phyloP scores from a whole-genome alignment of 2,888 invertebrate genomes.

The Achlya flavicornis region DNA sequence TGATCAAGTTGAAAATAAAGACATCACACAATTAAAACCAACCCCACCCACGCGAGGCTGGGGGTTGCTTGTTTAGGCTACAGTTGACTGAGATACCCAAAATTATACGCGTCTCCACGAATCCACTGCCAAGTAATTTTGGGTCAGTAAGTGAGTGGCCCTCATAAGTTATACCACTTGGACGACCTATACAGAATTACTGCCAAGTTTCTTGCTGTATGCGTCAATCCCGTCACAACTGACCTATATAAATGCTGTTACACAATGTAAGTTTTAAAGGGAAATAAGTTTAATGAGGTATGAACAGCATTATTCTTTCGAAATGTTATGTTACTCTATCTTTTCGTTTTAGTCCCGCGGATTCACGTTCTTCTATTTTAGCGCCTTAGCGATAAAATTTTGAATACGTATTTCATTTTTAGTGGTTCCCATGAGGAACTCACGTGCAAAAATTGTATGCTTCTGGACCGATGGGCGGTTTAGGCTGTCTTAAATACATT shows the following conservation, averaged over 20 bases:
- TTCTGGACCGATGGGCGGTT: no score
- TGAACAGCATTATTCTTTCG: background rate
- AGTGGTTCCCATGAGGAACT: no score
- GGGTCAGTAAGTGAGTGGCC: slow-evolving; percentile 67
- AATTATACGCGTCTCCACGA: slow-evolving; percentile 18
- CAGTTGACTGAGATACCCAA: slow-evolving; percentile 10
- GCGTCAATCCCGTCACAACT: slow-evolving; percentile 60
- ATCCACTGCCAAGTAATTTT: slow-evolving; percentile 70
- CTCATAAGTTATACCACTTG: slow-evolving; percentile 72
- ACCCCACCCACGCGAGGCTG: no score
- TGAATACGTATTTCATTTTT: no score
- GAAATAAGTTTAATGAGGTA: slow-evolving; percentile 1
- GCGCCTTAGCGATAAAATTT: no score
- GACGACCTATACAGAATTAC: slow-evolving; percentile 56
- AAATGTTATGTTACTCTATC: no score
- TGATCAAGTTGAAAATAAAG: no score
- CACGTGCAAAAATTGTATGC: no score
- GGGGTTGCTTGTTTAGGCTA: slow-evolving; percentile 1
- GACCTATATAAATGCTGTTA: slow-evolving; percentile 51
- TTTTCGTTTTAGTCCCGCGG: no score
- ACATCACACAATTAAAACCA: no score
- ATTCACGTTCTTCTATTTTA: no score
- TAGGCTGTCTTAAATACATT: no score
- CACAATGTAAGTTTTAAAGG: slow-evolving; percentile 15
- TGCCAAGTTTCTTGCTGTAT: slow-evolving; percentile 73